Conservation (phyloP, 2,888 invertebrate species). For the Erebia epiphron region DNA sequence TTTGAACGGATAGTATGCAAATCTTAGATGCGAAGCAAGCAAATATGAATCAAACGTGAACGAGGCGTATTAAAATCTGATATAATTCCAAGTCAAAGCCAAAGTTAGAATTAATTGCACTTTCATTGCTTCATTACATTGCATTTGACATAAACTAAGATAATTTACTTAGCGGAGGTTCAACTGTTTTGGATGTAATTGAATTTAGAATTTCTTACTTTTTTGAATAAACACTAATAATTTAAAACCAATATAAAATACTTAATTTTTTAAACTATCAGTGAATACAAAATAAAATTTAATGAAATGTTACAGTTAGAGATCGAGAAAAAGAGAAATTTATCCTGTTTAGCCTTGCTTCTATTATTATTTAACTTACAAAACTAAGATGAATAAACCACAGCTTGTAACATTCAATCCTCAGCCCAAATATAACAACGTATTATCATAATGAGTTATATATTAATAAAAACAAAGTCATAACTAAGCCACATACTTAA, state of each 20-base stretch:
- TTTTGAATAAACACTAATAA: no score
- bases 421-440: background rate
- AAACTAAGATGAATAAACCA: no score
- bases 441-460: no score
- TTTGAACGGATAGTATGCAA: background rate
- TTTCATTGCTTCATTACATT: slow-evolving; percentile 24
- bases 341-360: no score
- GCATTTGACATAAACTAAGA: slow-evolving; percentile 17
- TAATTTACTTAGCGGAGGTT: slow-evolving; percentile 1
- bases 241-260: background rate
- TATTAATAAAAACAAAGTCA: no score
- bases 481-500: no score
- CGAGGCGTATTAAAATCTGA: slow-evolving; percentile 13
- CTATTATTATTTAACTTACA: no score
- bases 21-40: slow-evolving; percentile 9
- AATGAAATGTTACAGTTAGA: background rate
- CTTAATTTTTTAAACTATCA: background rate
- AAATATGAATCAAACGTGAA: slow-evolving; percentile 20
- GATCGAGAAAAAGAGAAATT: background rate
- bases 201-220: background rate
- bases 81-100: slow-evolving; percentile 19
- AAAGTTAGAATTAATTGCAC: slow-evolving; percentile 19
- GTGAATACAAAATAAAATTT: background rate
- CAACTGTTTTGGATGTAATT: background rate
- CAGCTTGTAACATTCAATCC: no score